Percentiles rank a stretch among this genome's conserved stretches.
phyloP scores from a whole-genome alignment of 2,113 vertebrate species.

The Xyrauchen texanus region DNA sequence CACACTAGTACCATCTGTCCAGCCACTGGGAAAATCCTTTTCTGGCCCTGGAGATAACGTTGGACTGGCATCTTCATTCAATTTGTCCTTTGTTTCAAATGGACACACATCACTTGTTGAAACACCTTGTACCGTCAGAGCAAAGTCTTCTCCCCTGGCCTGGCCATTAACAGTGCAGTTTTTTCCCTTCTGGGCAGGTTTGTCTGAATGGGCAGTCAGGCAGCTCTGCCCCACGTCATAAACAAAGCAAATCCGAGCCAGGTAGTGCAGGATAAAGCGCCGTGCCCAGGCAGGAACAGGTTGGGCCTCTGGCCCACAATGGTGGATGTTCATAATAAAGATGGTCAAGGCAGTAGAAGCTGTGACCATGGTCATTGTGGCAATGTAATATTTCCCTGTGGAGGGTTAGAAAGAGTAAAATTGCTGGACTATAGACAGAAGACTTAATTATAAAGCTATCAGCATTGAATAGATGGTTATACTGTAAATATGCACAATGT shows the following conservation, averaged over 20 bases:
- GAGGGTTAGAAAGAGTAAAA: neutral
- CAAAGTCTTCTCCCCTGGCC: slow-evolving; percentile 34
- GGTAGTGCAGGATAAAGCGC: slow-evolving; percentile 76
- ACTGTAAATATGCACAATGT: neutral
- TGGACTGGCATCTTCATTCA: slow-evolving; percentile 26
- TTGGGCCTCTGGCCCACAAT: slow-evolving; percentile 81
- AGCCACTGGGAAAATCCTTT: neutral
- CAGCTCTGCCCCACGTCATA: slow-evolving; percentile 77
- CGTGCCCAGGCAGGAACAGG: slow-evolving; percentile 83
- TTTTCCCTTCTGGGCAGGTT: slow-evolving; percentile 14
- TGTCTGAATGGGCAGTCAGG: slow-evolving; percentile 51
- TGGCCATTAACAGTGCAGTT: slow-evolving; percentile 57
- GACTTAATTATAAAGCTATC: slow-evolving; percentile 1
- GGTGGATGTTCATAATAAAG: slow-evolving; percentile 93
- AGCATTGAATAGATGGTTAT: neutral
- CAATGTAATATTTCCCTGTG: slow-evolving; percentile 91
- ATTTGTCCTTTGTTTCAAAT: fast-evolving
- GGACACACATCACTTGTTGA: fast-evolving
- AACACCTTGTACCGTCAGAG: neutral
- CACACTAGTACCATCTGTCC: slow-evolving; percentile 59
- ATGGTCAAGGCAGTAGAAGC: slow-evolving; percentile 88
- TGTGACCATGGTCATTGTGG: slow-evolving; percentile 92
- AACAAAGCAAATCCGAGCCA: slow-evolving; percentile 83
- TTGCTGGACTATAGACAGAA: neutral
- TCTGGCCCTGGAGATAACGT: neutral